Conservation (phyloP, 2,888 invertebrate genomes). For the Eueremaeus valkanovi region DNA sequence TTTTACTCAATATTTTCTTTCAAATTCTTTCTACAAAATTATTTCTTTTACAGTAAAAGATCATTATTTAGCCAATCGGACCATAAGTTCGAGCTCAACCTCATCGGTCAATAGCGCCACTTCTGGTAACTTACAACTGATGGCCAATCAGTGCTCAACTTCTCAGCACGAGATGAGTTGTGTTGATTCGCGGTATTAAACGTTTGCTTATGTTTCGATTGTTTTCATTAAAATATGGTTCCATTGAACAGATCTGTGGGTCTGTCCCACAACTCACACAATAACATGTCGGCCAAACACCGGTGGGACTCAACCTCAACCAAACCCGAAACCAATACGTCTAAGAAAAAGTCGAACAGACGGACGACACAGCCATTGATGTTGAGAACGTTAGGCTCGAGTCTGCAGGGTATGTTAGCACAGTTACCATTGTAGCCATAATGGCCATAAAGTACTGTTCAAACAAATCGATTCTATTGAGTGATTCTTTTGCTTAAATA, state of each 20-base stretch:
- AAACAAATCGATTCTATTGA: no score
- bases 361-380: conserved; percentile 43
- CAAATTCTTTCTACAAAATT: no score
- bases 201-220: not conserved
- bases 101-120: conserved; percentile 32
- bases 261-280: conserved; percentile 17
- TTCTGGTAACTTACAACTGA: conserved; percentile 25
- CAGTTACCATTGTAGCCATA: no score
- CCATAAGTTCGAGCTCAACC: conserved; percentile 29
- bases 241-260: not conserved
- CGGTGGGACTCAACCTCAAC: not conserved
- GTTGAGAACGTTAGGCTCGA: conserved; percentile 45
- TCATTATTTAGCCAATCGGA: conserved; percentile 15
- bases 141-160: conserved; percentile 16
- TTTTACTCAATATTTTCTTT: no score
- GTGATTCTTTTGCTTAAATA: no score
- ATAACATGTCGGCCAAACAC: not conserved
- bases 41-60: conserved; percentile 12
- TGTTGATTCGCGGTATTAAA: not conserved
- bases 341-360: not conserved
- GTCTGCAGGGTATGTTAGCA: no score
- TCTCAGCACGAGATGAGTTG: conserved; percentile 26
- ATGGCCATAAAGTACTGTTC: no score
- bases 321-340: not conserved
- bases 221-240: not conserved